Percentiles rank a stretch among this genome's conserved stretches.
Evolutionary conservation across 30 jellyfish, hydroid and myxozoan genomes (phyloP).

Genomic region (Nemopilema nomurai): DNA sequence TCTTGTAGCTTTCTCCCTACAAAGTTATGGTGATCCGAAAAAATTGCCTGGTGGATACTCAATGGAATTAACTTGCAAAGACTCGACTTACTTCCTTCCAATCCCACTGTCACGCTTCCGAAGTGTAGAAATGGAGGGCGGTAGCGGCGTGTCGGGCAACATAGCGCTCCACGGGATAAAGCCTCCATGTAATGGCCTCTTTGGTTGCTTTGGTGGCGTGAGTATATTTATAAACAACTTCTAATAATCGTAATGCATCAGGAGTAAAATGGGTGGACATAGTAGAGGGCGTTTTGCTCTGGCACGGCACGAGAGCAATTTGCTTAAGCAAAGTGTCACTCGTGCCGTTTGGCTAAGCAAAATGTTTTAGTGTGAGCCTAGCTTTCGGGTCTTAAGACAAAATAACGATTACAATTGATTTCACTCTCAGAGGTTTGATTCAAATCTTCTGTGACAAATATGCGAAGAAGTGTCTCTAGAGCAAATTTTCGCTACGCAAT

Average conservation of each 20-base stretch:
- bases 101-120: constrained; percentile 7
- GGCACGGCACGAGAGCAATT: too few relatives aligned
- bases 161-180: constrained; percentile 11
- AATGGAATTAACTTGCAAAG: constrained; percentile 30
- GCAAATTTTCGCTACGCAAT: too few relatives aligned
- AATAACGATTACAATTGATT: too few relatives aligned
- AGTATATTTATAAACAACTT: background rate
- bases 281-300: too few relatives aligned
- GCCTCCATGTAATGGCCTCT: constrained; percentile 21
- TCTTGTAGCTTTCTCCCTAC: background rate
- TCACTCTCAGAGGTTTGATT: too few relatives aligned
- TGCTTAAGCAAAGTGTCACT: too few relatives aligned
- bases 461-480: too few relatives aligned
- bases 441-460: too few relatives aligned
- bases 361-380: too few relatives aligned
- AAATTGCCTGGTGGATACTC: constrained; percentile 43
- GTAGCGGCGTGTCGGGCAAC: constrained; percentile 20
- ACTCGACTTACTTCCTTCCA: constrained; percentile 24
- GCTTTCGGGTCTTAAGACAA: too few relatives aligned
- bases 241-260: background rate
- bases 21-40: constrained; percentile 48
- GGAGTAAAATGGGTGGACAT: too few relatives aligned
- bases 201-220: constrained; percentile 15
- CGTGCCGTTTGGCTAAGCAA: too few relatives aligned
- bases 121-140: constrained; percentile 44